These are phyloP conservation scores for Mastacembelus armatus DNA, from an alignment of 2,797 vertebrate species.

Conservation along the genomic window DNA sequence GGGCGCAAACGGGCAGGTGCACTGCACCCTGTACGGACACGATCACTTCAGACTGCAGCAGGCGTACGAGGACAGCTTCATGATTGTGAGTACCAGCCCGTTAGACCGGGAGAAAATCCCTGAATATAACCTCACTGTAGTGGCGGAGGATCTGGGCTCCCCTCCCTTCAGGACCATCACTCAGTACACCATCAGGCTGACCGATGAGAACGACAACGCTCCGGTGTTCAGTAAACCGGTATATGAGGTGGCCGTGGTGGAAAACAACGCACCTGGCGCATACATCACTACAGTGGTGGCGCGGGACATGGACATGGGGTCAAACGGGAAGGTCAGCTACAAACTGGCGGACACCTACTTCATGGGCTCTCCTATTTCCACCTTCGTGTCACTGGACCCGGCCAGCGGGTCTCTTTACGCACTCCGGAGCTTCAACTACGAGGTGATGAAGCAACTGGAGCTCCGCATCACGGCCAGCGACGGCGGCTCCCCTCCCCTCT, in stretches of 20 bases:
- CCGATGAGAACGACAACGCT: slow-evolving; percentile 94
- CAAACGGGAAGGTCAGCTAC: slow-evolving; percentile 92
- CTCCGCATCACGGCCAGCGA: slow-evolving; percentile 91
- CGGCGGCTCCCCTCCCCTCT: slow-evolving; percentile 89
- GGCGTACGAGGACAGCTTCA: slow-evolving; percentile 95
- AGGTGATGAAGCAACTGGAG: slow-evolving; percentile 92
- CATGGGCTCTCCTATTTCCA: slow-evolving; percentile 90
- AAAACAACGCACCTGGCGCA: slow-evolving; percentile 93
- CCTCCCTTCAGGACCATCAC: slow-evolving; percentile 90
- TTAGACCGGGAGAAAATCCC: slow-evolving; percentile 91
- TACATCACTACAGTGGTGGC: slow-evolving; percentile 91
- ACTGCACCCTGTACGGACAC: slow-evolving; percentile 92
- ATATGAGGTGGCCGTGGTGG: slow-evolving; percentile 89
- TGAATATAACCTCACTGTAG: slow-evolving; percentile 94
- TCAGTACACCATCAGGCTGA: slow-evolving; percentile 90
- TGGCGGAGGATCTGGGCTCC: slow-evolving; percentile 92
- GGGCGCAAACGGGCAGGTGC: slow-evolving; percentile 90
- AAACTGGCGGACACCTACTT: slow-evolving; percentile 89
- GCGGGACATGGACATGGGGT: slow-evolving; percentile 89
- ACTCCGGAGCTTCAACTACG: slow-evolving; percentile 93
- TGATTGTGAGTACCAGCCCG: slow-evolving; percentile 89
- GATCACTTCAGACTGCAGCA: slow-evolving; percentile 93
- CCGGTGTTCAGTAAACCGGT: slow-evolving; percentile 88
- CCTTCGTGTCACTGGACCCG: slow-evolving; percentile 93
- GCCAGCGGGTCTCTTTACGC: slow-evolving; percentile 94